Evolutionary conservation across 2,797 vertebrate species (phyloP).

Genomic region (Thripadectes ignobilis): DNA sequence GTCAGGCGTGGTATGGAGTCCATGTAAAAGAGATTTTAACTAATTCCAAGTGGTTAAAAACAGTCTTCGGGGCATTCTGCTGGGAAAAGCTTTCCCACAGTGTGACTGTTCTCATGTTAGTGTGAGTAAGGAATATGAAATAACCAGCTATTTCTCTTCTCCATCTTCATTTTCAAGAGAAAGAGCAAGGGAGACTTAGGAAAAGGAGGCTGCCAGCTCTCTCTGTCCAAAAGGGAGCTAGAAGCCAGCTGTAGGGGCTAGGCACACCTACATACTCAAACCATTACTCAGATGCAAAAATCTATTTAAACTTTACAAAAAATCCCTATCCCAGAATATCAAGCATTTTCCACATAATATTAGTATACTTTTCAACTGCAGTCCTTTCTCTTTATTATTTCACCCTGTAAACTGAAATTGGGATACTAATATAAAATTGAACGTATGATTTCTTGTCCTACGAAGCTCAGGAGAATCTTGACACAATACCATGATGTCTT

Average conservation of each 20-base stretch:
- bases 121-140: background rate
- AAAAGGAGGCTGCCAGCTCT: background rate
- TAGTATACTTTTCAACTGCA: background rate
- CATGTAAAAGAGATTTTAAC: background rate
- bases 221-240: background rate
- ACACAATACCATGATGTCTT: background rate
- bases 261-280: background rate
- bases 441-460: background rate
- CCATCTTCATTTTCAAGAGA: background rate
- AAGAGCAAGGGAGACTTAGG: background rate
- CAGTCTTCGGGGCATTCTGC: background rate
- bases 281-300: background rate
- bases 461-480: background rate
- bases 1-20: background rate
- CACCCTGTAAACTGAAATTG: background rate
- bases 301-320: background rate
- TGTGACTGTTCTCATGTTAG: background rate
- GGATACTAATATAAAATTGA: background rate
- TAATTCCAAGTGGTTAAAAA: background rate
- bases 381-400: background rate
- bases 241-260: fast-evolving
- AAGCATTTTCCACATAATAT: background rate
- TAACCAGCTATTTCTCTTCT: background rate
- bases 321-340: background rate
- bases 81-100: background rate